Percentiles rank a stretch among this genome's conserved stretches.
Conservation (phyloP, 2,113 vertebrate species). For the Sphyrna mokarran region DNA sequence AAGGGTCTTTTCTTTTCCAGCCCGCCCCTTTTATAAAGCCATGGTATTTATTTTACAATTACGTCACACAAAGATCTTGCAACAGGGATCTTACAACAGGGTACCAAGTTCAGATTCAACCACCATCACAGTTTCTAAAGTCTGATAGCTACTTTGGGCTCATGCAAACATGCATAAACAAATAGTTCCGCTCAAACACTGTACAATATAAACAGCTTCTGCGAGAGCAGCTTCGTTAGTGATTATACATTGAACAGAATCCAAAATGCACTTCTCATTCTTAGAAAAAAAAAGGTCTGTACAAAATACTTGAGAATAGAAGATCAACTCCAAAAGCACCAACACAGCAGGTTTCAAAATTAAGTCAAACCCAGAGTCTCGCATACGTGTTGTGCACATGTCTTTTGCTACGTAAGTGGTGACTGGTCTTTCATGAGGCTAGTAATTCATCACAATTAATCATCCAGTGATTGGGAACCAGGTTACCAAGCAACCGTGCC, state of each 20-base stretch:
- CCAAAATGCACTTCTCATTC: not conserved
- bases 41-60: conserved; percentile 44
- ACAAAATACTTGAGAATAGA: conserved; percentile 28
- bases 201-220: conserved; percentile 37
- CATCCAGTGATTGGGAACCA: not conserved
- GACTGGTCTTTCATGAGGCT: not conserved
- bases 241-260: not conserved
- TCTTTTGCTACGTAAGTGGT: not conserved
- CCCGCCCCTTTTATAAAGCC: conserved; percentile 36
- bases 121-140: conserved; percentile 13
- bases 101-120: conserved; percentile 38
- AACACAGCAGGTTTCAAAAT: conserved; percentile 30
- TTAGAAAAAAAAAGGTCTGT: not conserved
- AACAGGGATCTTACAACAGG: conserved; percentile 42
- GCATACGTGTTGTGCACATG: not conserved
- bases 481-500: not conserved
- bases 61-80: conserved; percentile 40
- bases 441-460: not conserved
- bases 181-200: not conserved
- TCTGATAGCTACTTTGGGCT: not conserved
- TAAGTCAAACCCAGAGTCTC: not conserved
- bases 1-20: not conserved
- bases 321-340: conserved; percentile 32
- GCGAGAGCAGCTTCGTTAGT: not conserved
- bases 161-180: conserved; percentile 34